Percentiles rank a stretch among this genome's conserved stretches.
Evolutionary conservation across 2,113 vertebrate species (phyloP).

Genomic region (Bubo blakistoni): DNA sequence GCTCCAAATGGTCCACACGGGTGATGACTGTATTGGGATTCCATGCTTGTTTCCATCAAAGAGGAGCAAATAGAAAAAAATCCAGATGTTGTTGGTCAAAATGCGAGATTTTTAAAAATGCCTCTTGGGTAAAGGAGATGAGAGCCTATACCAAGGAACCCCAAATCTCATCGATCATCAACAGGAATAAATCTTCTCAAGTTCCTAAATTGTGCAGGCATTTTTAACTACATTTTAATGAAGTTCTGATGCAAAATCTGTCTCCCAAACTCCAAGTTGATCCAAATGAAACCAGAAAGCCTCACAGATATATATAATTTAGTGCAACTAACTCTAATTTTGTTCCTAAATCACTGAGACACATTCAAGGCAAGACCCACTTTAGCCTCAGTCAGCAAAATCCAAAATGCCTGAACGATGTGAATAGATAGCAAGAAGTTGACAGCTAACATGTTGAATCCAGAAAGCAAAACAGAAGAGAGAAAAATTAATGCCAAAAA

Average conservation of each 20-base stretch:
- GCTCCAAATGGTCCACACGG: neutral
- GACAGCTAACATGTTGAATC: neutral
- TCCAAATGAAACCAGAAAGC: neutral
- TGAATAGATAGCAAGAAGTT: neutral
- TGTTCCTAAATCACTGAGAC: neutral
- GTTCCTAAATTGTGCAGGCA: neutral
- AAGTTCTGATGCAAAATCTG: neutral
- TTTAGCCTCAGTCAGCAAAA: neutral
- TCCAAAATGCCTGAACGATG: neutral
- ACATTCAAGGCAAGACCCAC: neutral
- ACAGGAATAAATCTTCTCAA: neutral
- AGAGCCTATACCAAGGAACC: neutral
- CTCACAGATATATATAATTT: neutral
- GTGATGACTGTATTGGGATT: neutral
- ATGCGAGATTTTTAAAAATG: neutral
- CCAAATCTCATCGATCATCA: neutral
- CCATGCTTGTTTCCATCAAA: neutral
- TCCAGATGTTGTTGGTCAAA: neutral
- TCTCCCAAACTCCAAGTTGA: neutral
- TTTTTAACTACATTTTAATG: neutral
- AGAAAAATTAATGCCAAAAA: neutral
- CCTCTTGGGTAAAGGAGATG: neutral
- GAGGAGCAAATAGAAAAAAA: neutral
- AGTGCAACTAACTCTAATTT: neutral
- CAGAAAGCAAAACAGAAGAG: neutral